A percentile compares a stretch with the other conserved stretches of the same genome.
Conservation (phyloP, 2,888 invertebrate genomes). For the Cosmopolites sordidus region DNA sequence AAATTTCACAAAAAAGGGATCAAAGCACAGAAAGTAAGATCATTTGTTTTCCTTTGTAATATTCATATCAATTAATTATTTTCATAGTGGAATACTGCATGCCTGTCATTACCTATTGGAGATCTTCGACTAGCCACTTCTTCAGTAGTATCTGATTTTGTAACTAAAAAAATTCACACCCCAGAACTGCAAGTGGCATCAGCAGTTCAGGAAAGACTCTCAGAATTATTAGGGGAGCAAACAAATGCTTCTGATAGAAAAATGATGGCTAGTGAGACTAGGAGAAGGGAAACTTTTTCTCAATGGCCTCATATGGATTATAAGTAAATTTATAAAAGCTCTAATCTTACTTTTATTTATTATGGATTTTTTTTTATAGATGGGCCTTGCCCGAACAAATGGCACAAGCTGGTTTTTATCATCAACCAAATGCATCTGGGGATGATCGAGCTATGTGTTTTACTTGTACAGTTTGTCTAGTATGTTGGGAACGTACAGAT, state of each 20-base stretch:
- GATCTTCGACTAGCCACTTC: constrained; percentile 75
- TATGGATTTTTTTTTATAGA: constrained; percentile 48
- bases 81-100: constrained; percentile 89
- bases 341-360: not conserved
- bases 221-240: constrained; percentile 61
- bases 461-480: constrained; percentile 89
- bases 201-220: constrained; percentile 81
- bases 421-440: constrained; percentile 83
- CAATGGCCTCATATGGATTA: constrained; percentile 97
- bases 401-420: constrained; percentile 96
- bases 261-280: constrained; percentile 88
- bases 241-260: constrained; percentile 54
- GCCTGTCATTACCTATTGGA: constrained; percentile 73
- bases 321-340: constrained; percentile 62
- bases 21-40: constrained; percentile 79
- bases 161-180: constrained; percentile 74
- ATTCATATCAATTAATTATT: constrained; percentile 1
- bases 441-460: constrained; percentile 96
- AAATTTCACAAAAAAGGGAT: constrained; percentile 76
- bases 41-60: not conserved
- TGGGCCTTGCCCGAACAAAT: constrained; percentile 95
- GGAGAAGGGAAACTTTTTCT: constrained; percentile 84
- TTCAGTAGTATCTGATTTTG: constrained; percentile 76
- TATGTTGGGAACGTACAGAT: constrained; percentile 95
- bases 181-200: constrained; percentile 86